Percentiles rank a stretch among this genome's conserved stretches.
These are phyloP conservation scores for Aphodius sticticus DNA, from an alignment of 2,888 invertebrate species.

Conservation along the genomic window DNA sequence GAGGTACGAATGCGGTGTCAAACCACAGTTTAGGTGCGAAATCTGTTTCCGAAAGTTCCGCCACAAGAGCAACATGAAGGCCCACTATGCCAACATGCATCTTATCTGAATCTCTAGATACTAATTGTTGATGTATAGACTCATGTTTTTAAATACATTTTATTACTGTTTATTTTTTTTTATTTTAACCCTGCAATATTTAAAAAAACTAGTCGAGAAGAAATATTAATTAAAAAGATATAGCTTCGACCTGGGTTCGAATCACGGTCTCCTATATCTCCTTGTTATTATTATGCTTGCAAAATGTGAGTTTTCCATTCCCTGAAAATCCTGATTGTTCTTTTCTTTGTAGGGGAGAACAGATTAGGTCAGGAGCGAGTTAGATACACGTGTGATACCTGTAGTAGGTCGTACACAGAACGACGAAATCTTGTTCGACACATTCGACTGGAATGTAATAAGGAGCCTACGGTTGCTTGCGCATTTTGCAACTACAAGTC, in stretches of 20 bases:
- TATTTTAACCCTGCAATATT: neutral
- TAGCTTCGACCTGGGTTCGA: neutral
- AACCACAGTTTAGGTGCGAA: constrained; percentile 59
- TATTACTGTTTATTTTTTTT: neutral
- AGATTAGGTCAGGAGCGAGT: neutral
- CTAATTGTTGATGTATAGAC: neutral
- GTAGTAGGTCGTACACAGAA: constrained; percentile 9
- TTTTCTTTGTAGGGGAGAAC: neutral
- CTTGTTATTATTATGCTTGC: too few species aligned
- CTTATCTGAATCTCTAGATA: neutral
- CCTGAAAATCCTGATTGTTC: neutral
- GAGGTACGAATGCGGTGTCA: constrained; percentile 67
- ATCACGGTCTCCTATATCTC: neutral
- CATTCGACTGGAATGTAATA: constrained; percentile 15
- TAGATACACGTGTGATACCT: constrained; percentile 14
- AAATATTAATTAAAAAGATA: neutral
- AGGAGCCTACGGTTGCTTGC: constrained; percentile 4
- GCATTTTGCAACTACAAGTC: constrained; percentile 16
- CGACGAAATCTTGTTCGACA: constrained; percentile 15
- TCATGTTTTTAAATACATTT: neutral
- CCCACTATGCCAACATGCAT: constrained; percentile 18
- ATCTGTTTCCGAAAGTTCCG: constrained; percentile 56
- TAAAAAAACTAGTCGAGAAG: neutral
- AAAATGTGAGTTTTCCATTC: too few species aligned
- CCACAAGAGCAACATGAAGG: constrained; percentile 18